Base-by-base conservation (phyloP, 2,113 vertebrate genomes). In the Cebidichthys violaceus region DNA sequence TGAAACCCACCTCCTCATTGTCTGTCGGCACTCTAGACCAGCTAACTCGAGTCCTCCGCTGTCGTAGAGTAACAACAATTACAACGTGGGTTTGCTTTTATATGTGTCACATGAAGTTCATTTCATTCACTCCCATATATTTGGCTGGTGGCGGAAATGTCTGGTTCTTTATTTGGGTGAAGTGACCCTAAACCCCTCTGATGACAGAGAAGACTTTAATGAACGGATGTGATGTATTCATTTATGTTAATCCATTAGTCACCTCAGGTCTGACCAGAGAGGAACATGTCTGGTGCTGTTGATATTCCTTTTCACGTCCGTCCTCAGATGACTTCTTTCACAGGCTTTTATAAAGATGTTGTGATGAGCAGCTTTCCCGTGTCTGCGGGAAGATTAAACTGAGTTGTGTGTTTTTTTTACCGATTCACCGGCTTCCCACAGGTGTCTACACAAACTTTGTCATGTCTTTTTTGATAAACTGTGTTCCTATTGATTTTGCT, bases 401-500 rank as follows among this genome's bases (percentile, higher is more conserved):
- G n/a, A 50, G 39, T 41, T 54, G 37, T 76, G 17, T 47, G 35
- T 52, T 72, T 55, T 69, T 81, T 68, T 73, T 13, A 67, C 24
- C 22, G 70, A 75, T 75, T 74, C 43, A 4, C 13, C n/a, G 13
- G n/a, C 60, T 65, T 71, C 43, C 69, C 60, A 37, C 45, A 43
- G 81, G 43, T 5, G 43, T 50, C 61, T 9, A 13, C 72, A 39
- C 29, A 81, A 64, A 75, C 67, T 31, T 35, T 39, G 24, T 37
- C 72, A 4, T 73, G 82, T 65, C 68, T 65, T 64, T 62, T 81
- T 68, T 65, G 80, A 81, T 68, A 60, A 81, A 71, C 54, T 29
- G 43, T 60, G 77, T 33, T 83, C 70, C 62, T 75, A 82, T 85
- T 71, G 79, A 83, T 77, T 50, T 8, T 17, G 39, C 59, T 27